Evolutionary conservation across 2,797 vertebrate genomes (phyloP).

Genomic region (Psittacula echo): DNA sequence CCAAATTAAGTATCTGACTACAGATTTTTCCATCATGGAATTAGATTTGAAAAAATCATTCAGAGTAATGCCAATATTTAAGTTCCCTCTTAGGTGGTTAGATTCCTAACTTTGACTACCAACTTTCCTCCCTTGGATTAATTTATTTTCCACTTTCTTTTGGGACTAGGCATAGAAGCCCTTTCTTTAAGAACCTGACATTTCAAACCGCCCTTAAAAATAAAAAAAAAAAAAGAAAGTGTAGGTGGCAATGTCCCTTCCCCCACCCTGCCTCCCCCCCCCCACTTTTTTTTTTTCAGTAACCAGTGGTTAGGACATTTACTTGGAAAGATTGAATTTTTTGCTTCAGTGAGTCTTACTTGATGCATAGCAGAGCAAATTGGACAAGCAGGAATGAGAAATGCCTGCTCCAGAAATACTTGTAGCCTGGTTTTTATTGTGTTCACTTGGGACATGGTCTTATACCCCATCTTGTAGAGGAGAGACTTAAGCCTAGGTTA

Average conservation of each 20-base stretch:
- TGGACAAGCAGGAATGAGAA: conserved; percentile 21
- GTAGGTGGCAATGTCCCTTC: not conserved
- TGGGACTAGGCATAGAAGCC: not conserved
- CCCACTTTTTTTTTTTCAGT: not conserved
- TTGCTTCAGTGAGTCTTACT: conserved; percentile 48
- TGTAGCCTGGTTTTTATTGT: not conserved
- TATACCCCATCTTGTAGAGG: not conserved
- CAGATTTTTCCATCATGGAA: not conserved
- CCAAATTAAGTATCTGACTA: not conserved
- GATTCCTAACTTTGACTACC: not conserved
- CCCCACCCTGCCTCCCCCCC: not conserved
- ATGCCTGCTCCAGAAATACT: conserved; percentile 3
- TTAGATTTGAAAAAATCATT: not conserved
- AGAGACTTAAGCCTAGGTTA: not conserved
- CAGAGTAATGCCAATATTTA: not conserved
- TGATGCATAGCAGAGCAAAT: conserved; percentile 56
- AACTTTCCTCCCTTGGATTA: not conserved
- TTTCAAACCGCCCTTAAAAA: not conserved
- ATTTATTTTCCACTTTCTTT: not conserved
- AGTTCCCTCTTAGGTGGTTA: not conserved
- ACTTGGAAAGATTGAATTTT: conserved; percentile 46
- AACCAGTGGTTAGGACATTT: conserved; percentile 32
- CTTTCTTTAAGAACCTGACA: not conserved
- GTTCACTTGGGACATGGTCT: not conserved
- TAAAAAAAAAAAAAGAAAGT: not conserved